These are phyloP conservation scores for Danionella dracula DNA, from an alignment of 2,797 vertebrate genomes.

Conservation along the genomic window DNA sequence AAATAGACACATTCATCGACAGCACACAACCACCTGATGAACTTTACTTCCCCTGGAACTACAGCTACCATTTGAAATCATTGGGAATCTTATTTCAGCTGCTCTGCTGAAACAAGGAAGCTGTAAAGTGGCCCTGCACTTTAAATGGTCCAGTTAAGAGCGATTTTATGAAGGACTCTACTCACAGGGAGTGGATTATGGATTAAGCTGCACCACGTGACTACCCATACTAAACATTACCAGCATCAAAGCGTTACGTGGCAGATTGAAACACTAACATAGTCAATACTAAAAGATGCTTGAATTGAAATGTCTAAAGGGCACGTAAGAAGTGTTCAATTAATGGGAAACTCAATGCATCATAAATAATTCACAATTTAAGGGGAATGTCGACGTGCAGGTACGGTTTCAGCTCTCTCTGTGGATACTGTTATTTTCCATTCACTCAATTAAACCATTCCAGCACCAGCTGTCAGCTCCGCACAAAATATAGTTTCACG, in stretches of 20 bases:
- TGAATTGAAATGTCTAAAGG: background rate
- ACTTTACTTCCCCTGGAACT: background rate
- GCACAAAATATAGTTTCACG: no score
- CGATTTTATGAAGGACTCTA: conserved; percentile 4
- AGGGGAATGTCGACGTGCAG: background rate
- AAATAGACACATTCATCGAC: conserved; percentile 5
- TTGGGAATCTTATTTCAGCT: background rate
- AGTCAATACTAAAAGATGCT: background rate
- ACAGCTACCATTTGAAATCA: background rate
- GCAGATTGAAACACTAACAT: background rate
- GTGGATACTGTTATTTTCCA: background rate
- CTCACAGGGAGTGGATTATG: conserved; percentile 20
- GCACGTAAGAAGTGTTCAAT: background rate
- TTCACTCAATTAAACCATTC: background rate
- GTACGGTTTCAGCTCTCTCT: conserved; percentile 8
- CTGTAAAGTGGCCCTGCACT: no score
- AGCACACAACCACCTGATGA: background rate
- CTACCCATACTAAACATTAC: background rate
- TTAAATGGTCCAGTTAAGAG: no score
- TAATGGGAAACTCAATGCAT: conserved; percentile 14
- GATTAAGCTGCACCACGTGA: conserved; percentile 38
- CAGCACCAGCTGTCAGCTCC: background rate
- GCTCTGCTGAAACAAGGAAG: background rate
- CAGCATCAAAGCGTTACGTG: background rate
- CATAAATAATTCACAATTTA: conserved; percentile 38